A percentile compares a stretch with the other conserved stretches of the same genome.
phyloP scores from a whole-genome alignment of 2,113 vertebrate species.

The Macrotus californicus region DNA sequence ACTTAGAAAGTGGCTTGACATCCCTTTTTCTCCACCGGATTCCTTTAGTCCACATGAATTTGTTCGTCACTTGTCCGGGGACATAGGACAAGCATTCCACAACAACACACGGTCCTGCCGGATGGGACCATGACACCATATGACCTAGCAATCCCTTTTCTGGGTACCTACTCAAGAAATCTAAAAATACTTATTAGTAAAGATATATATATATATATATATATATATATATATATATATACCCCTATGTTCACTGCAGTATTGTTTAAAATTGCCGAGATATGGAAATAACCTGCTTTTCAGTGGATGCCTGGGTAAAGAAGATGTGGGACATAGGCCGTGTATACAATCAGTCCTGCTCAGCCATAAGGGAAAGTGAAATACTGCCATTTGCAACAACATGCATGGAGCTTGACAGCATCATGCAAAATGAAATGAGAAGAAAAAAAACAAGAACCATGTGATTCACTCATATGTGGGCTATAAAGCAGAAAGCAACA shows the following conservation, averaged over 20 bases:
- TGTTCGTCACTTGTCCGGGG: too few species aligned
- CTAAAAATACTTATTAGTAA: not conserved
- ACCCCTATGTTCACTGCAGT: not conserved
- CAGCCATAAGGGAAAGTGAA: not conserved
- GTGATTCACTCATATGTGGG: not conserved
- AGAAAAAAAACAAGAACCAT: not conserved
- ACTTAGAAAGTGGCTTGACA: too few species aligned
- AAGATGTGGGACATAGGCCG: too few species aligned
- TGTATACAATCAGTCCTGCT: not conserved
- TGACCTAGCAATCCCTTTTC: not conserved
- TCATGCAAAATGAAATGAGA: not conserved
- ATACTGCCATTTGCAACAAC: not conserved
- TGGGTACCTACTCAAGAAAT: not conserved
- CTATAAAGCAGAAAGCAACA: not conserved
- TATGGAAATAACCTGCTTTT: not conserved
- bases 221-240: not conserved
- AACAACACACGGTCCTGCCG: too few species aligned
- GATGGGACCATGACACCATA: too few species aligned
- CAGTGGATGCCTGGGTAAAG: not conserved
- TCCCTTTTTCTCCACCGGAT: too few species aligned
- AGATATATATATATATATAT: not conserved
- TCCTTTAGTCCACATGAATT: too few species aligned
- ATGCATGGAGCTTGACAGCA: not conserved
- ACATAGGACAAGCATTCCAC: too few species aligned
- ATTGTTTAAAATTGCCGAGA: not conserved